Percentiles rank a stretch among this genome's conserved stretches.
These are phyloP conservation scores for Stichodactyla mertensii DNA, from an alignment of 64 coral and sea anemone species.

Conservation along the genomic window DNA sequence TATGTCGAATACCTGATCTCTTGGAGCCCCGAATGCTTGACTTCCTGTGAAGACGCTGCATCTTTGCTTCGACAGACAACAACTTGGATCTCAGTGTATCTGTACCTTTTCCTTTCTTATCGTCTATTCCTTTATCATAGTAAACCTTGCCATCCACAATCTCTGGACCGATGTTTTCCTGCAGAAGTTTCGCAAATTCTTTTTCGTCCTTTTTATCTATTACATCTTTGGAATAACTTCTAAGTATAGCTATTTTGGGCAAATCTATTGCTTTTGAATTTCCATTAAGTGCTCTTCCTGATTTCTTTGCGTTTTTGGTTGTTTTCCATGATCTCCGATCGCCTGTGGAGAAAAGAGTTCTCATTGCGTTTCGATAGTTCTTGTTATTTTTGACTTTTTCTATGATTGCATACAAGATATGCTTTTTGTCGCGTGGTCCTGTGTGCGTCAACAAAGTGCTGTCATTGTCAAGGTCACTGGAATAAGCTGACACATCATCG, in stretches of 20 bases:
- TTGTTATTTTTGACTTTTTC: constrained; percentile 31
- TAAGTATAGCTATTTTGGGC: neutral
- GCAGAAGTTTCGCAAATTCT: neutral
- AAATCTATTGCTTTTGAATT: neutral
- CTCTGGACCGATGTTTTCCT: constrained; percentile 1
- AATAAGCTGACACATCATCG: constrained; percentile 3
- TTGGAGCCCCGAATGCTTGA: neutral
- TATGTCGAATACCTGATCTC: neutral
- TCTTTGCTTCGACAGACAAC: neutral
- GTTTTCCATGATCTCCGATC: constrained; percentile 20
- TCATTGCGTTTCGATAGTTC: constrained; percentile 11
- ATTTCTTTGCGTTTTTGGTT: neutral
- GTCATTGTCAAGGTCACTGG: neutral
- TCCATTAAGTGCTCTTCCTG: neutral
- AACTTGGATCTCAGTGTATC: neutral
- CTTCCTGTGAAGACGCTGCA: neutral
- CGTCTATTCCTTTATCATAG: neutral
- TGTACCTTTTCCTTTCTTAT: neutral
- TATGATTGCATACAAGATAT: constrained; percentile 20
- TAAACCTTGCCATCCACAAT: neutral
- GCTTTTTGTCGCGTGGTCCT: neutral
- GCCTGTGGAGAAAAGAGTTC: neutral
- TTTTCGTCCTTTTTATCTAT: constrained; percentile 14
- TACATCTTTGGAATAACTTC: constrained; percentile 9
- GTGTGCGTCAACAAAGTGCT: neutral